A percentile compares a stretch with the other conserved stretches of the same genome.
These are phyloP conservation scores for Sebastes minor DNA, from an alignment of 2,797 vertebrate species.

Conservation along the genomic window DNA sequence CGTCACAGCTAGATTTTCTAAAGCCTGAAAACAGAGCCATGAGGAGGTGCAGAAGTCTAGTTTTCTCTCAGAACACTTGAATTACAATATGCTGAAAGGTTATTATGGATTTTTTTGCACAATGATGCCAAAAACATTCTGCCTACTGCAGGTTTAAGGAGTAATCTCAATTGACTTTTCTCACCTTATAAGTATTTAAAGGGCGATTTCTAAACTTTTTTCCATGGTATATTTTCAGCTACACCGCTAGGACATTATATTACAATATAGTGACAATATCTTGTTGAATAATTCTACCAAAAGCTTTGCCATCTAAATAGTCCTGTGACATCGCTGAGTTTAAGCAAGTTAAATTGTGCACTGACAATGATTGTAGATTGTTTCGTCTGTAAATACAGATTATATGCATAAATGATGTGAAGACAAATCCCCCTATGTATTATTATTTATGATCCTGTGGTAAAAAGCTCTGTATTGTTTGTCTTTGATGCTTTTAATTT, in stretches of 20 bases:
- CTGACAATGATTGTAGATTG: background rate
- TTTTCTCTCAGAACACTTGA: too few species aligned
- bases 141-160: too few species aligned
- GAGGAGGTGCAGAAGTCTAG: too few species aligned
- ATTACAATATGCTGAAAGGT: too few species aligned
- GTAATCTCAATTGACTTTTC: too few species aligned
- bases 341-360: background rate
- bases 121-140: too few species aligned
- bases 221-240: background rate
- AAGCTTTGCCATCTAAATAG: background rate
- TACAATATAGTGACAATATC: background rate
- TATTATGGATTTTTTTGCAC: rapidly evolving
- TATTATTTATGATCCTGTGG: background rate
- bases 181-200: too few species aligned
- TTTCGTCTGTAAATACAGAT: background rate
- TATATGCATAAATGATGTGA: background rate
- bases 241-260: background rate
- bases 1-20: rapidly evolving
- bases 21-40: too few species aligned
- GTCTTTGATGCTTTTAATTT: background rate
- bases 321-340: background rate
- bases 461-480: background rate
- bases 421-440: background rate
- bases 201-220: background rate
- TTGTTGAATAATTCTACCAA: too few species aligned